A percentile compares a stretch with the other conserved stretches of the same genome.
Conservation (phyloP, 64 coral and sea anemone genomes). For the Montipora capricornis region DNA sequence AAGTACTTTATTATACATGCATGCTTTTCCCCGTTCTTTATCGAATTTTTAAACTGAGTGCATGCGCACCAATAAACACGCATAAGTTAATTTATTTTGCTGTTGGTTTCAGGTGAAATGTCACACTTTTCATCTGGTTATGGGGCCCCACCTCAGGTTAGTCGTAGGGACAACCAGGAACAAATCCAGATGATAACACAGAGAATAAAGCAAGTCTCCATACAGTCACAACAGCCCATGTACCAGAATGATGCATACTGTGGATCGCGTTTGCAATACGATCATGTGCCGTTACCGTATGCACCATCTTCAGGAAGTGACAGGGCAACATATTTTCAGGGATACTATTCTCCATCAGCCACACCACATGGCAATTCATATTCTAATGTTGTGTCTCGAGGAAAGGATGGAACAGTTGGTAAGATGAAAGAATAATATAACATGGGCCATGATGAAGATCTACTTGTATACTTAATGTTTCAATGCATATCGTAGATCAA, state of each 20-base stretch:
- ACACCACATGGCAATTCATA: constrained; percentile 7
- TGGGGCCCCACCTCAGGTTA: constrained; percentile 15
- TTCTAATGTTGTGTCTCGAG: constrained; percentile 32
- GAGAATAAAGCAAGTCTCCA: constrained; percentile 58
- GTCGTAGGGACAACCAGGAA: constrained; percentile 44
- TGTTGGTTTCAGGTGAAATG: constrained; percentile 25
- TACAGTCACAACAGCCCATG: neutral
- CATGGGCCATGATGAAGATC: too few relatives aligned
- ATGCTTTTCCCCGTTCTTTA: too few relatives aligned
- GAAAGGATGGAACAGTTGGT: constrained; percentile 27
- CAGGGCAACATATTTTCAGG: neutral
- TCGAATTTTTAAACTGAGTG: too few relatives aligned
- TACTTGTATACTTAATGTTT: too few relatives aligned
- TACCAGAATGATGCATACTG: constrained; percentile 3
- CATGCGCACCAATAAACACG: too few relatives aligned
- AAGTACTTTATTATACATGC: too few relatives aligned
- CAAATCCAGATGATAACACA: constrained; percentile 31
- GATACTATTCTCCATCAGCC: neutral
- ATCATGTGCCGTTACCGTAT: constrained; percentile 6
- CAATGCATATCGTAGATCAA: too few relatives aligned
- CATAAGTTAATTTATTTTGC: neutral
- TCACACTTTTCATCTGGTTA: constrained; percentile 11
- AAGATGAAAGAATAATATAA: neutral
- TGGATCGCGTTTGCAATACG: neutral
- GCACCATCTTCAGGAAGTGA: constrained; percentile 15